Evolutionary conservation across 1,140 invertebrate species (phyloP).

Genomic region (Drosophila ohnishii): DNA sequence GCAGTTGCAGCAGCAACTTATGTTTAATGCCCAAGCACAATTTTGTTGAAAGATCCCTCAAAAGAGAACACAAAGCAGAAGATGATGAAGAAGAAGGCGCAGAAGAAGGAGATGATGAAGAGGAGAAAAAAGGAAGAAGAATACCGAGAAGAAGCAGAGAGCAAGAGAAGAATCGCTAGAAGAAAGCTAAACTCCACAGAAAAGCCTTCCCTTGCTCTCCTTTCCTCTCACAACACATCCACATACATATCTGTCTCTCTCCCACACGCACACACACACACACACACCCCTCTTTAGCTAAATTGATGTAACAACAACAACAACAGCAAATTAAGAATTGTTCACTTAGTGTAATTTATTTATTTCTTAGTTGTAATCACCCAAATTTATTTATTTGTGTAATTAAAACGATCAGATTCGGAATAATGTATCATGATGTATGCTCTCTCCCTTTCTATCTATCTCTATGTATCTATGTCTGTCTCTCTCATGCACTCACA

Average conservation of each 20-base stretch:
- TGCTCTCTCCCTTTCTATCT: conserved; percentile 27
- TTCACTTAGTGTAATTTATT: conserved; percentile 80
- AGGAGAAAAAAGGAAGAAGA: conserved; percentile 17
- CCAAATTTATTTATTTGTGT: conserved; percentile 40
- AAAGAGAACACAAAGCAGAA: conserved; percentile 37
- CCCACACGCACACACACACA: conserved; percentile 23
- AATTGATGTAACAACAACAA: conserved; percentile 59
- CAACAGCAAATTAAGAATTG: conserved; percentile 56
- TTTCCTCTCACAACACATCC: conserved; percentile 19
- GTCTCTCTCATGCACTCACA: conserved; percentile 50
- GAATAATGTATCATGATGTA: conserved; percentile 49
- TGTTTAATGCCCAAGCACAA: conserved; percentile 75
- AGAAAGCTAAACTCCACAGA: not conserved
- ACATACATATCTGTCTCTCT: conserved; percentile 24
- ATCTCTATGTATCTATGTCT: conserved; percentile 44
- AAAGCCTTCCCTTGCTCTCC: conserved; percentile 34
- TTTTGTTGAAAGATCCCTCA: conserved; percentile 50
- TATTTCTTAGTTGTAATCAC: conserved; percentile 71
- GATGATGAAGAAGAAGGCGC: conserved; percentile 29
- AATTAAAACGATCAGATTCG: conserved; percentile 44
- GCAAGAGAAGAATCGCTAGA: conserved; percentile 29
- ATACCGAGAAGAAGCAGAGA: conserved; percentile 20
- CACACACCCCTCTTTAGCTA: conserved; percentile 42
- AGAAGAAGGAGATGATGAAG: conserved; percentile 27
- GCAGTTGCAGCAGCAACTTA: conserved; percentile 42